Evolutionary conservation across 2,888 invertebrate species (phyloP).

Genomic region (Eilema sororculum): DNA sequence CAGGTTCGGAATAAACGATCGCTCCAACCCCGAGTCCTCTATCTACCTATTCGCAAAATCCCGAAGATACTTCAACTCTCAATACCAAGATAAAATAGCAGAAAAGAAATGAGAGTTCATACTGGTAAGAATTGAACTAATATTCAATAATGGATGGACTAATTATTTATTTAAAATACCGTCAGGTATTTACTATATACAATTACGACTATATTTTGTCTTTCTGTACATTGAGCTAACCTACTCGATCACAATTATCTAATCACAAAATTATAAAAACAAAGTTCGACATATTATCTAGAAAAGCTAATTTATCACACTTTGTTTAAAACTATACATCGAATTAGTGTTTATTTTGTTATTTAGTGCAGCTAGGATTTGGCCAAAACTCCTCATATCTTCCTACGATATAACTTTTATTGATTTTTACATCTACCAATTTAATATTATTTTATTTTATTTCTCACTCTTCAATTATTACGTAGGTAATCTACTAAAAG

Average conservation of each 20-base stretch:
- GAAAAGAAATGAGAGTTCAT: slow-evolving; percentile 9
- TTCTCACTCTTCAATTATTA: slow-evolving; percentile 66
- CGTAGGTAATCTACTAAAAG: not conserved
- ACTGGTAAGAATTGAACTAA: slow-evolving; percentile 21
- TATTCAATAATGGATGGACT: slow-evolving; percentile 53
- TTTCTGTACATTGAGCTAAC: slow-evolving; percentile 65
- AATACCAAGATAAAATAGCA: not conserved
- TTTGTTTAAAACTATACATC: slow-evolving; percentile 53
- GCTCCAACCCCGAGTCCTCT: too few relatives aligned
- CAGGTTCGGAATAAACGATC: too few relatives aligned
- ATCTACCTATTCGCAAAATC: not conserved
- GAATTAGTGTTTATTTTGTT: slow-evolving; percentile 27
- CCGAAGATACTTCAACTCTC: not conserved
- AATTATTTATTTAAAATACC: slow-evolving; percentile 40
- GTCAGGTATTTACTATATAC: slow-evolving; percentile 37
- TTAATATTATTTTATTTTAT: slow-evolving; percentile 32
- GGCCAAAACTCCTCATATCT: slow-evolving; percentile 34
- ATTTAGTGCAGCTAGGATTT: slow-evolving; percentile 44
- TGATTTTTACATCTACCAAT: slow-evolving; percentile 29
- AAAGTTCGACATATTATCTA: slow-evolving; percentile 46
- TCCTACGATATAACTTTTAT: slow-evolving; percentile 27
- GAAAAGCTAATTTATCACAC: slow-evolving; percentile 68
- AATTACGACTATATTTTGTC: slow-evolving; percentile 52
- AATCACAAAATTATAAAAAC: slow-evolving; percentile 48
- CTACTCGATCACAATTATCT: slow-evolving; percentile 52